A percentile compares a stretch with the other conserved stretches of the same genome.
Conservation (phyloP, 2,113 vertebrate genomes). For the Hydropotes inermis region DNA sequence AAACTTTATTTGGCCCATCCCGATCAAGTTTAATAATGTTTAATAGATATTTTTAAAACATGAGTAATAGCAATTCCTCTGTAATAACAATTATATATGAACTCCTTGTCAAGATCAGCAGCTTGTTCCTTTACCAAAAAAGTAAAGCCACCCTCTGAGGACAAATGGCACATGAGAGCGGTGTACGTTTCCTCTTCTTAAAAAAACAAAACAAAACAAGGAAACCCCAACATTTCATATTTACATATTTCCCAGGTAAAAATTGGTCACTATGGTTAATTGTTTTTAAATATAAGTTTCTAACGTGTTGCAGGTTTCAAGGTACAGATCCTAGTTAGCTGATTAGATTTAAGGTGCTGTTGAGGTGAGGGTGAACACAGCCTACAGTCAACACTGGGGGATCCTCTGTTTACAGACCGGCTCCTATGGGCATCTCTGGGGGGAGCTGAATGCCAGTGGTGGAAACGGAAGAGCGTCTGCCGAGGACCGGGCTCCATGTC, state of each 20-base stretch:
- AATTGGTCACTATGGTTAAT: conserved; percentile 53
- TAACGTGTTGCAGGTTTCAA: conserved; percentile 51
- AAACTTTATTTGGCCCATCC: conserved; percentile 52
- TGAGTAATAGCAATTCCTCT: neutral
- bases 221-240: conserved; percentile 56
- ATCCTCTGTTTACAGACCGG: conserved; percentile 31
- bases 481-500: neutral
- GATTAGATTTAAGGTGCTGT: conserved; percentile 77
- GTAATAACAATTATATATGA: conserved; percentile 32
- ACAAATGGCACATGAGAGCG: conserved; percentile 44
- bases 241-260: conserved; percentile 73
- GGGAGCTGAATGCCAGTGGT: neutral
- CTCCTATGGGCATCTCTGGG: neutral
- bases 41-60: conserved; percentile 43
- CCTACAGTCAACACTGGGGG: neutral
- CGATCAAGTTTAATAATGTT: conserved; percentile 53
- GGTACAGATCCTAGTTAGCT: conserved; percentile 67
- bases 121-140: conserved; percentile 35
- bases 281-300: conserved; percentile 70
- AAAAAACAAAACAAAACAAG: neutral
- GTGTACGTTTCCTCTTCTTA: neutral
- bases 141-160: neutral
- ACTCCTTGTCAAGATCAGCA: conserved; percentile 52
- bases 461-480: neutral
- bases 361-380: conserved; percentile 59